Evolutionary conservation across 2,113 vertebrate genomes (phyloP).

Genomic region (Hippopotamus amphibius): DNA sequence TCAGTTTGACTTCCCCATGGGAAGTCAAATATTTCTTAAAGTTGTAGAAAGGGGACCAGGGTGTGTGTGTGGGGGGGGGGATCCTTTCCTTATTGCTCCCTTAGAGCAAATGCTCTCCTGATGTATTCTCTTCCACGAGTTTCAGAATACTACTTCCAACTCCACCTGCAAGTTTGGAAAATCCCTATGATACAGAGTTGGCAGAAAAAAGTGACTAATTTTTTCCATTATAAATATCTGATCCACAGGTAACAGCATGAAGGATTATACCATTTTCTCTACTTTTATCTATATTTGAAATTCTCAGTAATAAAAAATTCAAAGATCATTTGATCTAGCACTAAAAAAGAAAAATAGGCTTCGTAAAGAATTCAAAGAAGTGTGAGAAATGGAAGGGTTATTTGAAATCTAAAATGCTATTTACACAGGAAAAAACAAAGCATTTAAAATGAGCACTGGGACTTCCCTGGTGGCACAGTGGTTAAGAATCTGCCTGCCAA

Average conservation of each 20-base stretch:
- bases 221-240: slow-evolving; percentile 8
- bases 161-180: neutral
- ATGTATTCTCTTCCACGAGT: neutral
- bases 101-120: neutral
- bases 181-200: neutral
- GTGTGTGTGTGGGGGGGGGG: too few species aligned
- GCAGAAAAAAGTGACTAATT: neutral
- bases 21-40: neutral
- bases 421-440: slow-evolving; percentile 14
- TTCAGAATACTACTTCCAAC: slow-evolving; percentile 16
- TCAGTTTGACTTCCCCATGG: neutral
- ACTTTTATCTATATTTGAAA: slow-evolving; percentile 10
- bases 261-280: neutral
- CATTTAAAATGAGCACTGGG: neutral
- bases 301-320: slow-evolving; percentile 26
- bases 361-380: slow-evolving; percentile 26
- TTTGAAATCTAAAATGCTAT: slow-evolving; percentile 14
- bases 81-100: neutral
- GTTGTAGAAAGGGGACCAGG: neutral
- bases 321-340: slow-evolving; percentile 2
- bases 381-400: neutral
- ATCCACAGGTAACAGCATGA: neutral
- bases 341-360: slow-evolving; percentile 49
- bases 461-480: too few species aligned
- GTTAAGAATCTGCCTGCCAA: too few species aligned